phyloP scores from a whole-genome alignment of 2,797 vertebrate species.

The Mionectes olivaceus region DNA sequence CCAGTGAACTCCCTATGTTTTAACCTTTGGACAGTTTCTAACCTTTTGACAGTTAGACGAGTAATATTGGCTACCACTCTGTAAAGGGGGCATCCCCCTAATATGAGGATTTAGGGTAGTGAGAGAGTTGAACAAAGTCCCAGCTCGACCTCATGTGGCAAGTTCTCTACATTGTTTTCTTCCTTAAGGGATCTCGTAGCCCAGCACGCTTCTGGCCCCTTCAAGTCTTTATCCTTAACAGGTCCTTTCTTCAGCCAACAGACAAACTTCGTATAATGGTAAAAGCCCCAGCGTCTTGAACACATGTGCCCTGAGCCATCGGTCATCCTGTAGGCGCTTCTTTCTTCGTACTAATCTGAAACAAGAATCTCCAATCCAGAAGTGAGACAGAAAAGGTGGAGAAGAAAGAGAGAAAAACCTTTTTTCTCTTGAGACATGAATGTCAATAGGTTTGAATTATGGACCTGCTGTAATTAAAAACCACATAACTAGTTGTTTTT shows the following conservation, averaged over 20 bases:
- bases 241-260: neutral
- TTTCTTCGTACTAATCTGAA: slow-evolving; percentile 6
- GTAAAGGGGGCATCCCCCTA: neutral
- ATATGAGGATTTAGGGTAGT: neutral
- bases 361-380: neutral
- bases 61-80: neutral
- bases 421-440: slow-evolving; percentile 46
- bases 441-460: slow-evolving; percentile 75
- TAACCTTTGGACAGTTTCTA: neutral
- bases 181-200: neutral
- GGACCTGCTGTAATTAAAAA: slow-evolving; percentile 78
- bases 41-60: neutral
- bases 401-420: neutral
- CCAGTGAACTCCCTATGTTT: neutral
- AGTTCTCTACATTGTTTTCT: neutral
- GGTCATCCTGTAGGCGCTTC: neutral
- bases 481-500: slow-evolving; percentile 73
- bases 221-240: neutral
- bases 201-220: neutral
- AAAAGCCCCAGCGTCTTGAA: neutral
- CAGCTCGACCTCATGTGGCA: neutral
- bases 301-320: neutral
- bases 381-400: neutral
- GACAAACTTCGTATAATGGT: neutral
- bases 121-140: neutral